Percentiles rank a stretch among this genome's conserved stretches.
Conservation (phyloP, 1,140 invertebrate genomes). For the Subanguina moxae region DNA sequence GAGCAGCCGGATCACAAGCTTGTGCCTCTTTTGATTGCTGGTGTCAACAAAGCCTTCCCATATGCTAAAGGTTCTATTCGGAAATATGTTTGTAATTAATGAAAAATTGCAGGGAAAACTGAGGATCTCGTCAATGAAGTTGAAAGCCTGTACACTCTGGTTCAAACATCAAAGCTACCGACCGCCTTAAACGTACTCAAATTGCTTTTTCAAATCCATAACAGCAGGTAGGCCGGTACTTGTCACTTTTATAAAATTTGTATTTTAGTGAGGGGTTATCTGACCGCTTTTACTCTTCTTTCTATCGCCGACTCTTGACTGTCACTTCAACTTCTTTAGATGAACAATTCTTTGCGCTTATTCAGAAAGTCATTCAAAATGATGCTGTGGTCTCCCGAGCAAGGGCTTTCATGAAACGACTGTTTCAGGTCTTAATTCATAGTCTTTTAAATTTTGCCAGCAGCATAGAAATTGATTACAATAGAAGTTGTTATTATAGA, state of each 20-base stretch:
- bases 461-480: background rate
- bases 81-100: background rate
- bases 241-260: conserved; percentile 1
- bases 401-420: conserved; percentile 80
- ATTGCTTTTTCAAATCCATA: conserved; percentile 77
- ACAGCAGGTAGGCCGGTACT: conserved; percentile 64
- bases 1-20: conserved; percentile 65
- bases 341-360: conserved; percentile 78
- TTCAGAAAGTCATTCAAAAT: conserved; percentile 76
- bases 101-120: conserved; percentile 60
- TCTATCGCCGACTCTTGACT: conserved; percentile 82
- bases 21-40: conserved; percentile 81
- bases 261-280: conserved; percentile 59
- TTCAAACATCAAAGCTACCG: conserved; percentile 73
- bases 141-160: conserved; percentile 80
- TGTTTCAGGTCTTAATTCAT: conserved; percentile 70
- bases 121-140: conserved; percentile 68
- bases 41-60: conserved; percentile 80
- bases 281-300: conserved; percentile 77
- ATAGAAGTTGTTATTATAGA: conserved; percentile 60
- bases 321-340: conserved; percentile 71
- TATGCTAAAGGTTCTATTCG: conserved; percentile 66
- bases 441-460: background rate
- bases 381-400: conserved; percentile 72
- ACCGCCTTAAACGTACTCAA: conserved; percentile 80